Percentiles rank a stretch among this genome's conserved stretches.
Evolutionary conservation across 2,888 invertebrate genomes (phyloP).

Genomic region (Orthonevra nobilis): DNA sequence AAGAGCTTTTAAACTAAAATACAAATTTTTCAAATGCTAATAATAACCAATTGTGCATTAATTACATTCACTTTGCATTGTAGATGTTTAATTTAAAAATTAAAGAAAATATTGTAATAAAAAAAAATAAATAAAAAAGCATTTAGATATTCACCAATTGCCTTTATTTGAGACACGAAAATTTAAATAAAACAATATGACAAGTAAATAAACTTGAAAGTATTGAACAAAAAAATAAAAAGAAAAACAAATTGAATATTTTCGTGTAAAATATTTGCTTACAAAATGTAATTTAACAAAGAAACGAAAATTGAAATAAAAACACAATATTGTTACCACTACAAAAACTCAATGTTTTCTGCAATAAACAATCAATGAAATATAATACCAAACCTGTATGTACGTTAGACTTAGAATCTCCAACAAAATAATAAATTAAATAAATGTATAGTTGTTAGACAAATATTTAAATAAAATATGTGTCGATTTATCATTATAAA

Average conservation of each 20-base stretch:
- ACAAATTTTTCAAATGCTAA: neutral
- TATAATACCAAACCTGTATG: conserved; percentile 20
- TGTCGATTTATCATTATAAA: conserved; percentile 1
- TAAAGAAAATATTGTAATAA: conserved; percentile 26
- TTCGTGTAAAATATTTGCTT: conserved; percentile 25
- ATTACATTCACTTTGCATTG: conserved; percentile 33
- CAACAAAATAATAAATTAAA: neutral
- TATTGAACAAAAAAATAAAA: neutral
- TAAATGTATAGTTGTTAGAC: conserved; percentile 2
- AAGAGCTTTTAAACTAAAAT: conserved; percentile 9
- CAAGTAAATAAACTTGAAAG: neutral
- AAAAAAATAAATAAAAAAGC: conserved; percentile 57
- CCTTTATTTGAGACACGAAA: conserved; percentile 71
- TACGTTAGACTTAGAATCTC: neutral
- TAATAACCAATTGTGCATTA: conserved; percentile 57
- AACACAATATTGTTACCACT: too few relatives aligned
- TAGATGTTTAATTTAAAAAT: conserved; percentile 41
- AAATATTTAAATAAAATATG: neutral
- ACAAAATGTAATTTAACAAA: conserved; percentile 1
- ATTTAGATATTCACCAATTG: conserved; percentile 72
- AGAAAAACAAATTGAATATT: neutral
- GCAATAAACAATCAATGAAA: conserved; percentile 64
- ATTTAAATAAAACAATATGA: neutral
- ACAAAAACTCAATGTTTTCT: too few relatives aligned
- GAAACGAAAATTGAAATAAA: conserved; percentile 15